Evolutionary conservation across 92 coral and sea anemone species (phyloP), one percentile per base, ranked within the genome.

Genomic region (Nematostella vectensis): DNA sequence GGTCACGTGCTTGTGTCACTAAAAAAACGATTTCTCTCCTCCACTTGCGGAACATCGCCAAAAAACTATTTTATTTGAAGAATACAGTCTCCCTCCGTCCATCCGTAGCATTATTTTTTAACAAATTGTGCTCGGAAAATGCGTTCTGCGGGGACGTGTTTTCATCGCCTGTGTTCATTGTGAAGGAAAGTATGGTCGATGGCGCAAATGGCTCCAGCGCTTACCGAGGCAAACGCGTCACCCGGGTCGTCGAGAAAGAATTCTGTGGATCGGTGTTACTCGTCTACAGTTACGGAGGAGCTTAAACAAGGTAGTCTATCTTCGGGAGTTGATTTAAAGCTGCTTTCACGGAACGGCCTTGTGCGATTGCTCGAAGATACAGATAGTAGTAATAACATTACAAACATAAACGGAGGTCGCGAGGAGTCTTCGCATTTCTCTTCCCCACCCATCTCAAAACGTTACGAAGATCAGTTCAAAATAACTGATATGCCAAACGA

Each of bases 141-240:
- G 95, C 95, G 85, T 85, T 85, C 83, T 57, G 57, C 52, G 81
- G 62, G 95, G 83, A 77, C 95, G 81, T 77, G 75, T 79, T 85
- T 78, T 81, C 88, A 52, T 69, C 95, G 75, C 83, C 69, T 52
- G 68, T 82, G 79, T 81, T 85, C 95, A 87, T 80, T 75, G 89
- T 82, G 76, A 80, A 78, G 83, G 74, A 80, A 83, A 84, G 86
- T 72, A 83, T 91, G 91, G 99, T 93, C 83, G 89, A 93, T 93
- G 99, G 99, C 99, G 86, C 99, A 93, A 85, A 93, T 93, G 99
- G 99, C 99, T 93, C 99, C 99, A 80, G 99, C 99, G 79, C 93
- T 93, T 71, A 88, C 96, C 95, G 99, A 93, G 85, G 96, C 99
- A 77, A 88, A 79, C 88, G 96, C 88, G 82, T 93, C 99, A 79